Evolutionary conservation across 2,113 vertebrate species (phyloP).

Genomic region (Aplodontia rufa): DNA sequence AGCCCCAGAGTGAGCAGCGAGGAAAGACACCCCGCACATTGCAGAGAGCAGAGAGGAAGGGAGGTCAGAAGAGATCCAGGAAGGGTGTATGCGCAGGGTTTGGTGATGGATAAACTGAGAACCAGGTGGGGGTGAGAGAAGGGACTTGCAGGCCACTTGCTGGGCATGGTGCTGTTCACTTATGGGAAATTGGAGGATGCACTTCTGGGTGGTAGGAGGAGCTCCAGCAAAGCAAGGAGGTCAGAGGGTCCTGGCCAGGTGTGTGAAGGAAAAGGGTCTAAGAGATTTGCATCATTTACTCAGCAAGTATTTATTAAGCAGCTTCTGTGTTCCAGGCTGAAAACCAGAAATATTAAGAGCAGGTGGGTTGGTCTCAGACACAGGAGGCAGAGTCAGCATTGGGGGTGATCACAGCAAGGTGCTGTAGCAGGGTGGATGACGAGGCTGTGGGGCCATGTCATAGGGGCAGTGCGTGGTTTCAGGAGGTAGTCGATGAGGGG

Average conservation of each 20-base stretch:
- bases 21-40: no score
- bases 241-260: neutral
- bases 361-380: neutral
- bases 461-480: neutral
- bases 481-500: neutral
- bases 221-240: neutral
- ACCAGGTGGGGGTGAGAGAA: no score
- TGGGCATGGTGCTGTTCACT: neutral
- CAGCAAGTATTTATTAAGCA: neutral
- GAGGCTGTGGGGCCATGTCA: neutral
- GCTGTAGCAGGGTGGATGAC: no score
- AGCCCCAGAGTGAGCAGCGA: no score
- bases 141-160: neutral
- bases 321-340: neutral
- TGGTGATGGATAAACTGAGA: neutral
- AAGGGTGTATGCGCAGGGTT: neutral
- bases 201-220: neutral
- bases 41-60: neutral
- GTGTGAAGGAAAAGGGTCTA: neutral
- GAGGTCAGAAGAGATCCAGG: neutral
- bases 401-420: neutral
- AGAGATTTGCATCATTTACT: neutral
- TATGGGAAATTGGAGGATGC: neutral
- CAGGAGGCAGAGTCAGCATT: neutral
- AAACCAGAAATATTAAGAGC: neutral